A percentile compares a stretch with the other conserved stretches of the same genome.
Evolutionary conservation across 2,113 vertebrate species (phyloP).

Genomic region (Pica pica): DNA sequence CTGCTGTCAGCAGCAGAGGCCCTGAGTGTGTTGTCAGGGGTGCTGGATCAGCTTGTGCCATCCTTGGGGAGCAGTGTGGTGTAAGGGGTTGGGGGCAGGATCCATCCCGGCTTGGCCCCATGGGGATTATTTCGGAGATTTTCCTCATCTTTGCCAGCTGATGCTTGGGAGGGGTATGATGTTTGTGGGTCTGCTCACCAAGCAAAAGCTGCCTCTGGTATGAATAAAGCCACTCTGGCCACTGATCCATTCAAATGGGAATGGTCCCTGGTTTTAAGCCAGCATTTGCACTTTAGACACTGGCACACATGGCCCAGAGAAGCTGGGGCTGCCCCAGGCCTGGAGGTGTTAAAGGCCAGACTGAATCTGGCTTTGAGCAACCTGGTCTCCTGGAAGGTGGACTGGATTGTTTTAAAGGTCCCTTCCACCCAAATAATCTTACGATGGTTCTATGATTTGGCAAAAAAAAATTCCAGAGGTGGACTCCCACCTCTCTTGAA

Average conservation of each 20-base stretch:
- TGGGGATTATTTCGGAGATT: neutral
- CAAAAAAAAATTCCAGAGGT: neutral
- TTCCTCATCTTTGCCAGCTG: neutral
- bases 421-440: neutral
- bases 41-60: neutral
- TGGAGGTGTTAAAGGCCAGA: neutral
- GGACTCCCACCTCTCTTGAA: neutral
- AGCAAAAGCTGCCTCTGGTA: neutral
- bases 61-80: neutral
- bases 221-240: neutral
- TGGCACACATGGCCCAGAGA: neutral
- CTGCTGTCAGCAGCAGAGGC: neutral
- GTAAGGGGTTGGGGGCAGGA: neutral
- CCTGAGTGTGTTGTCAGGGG: fast-evolving
- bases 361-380: neutral
- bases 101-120: neutral
- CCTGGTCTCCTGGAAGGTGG: neutral
- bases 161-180: neutral
- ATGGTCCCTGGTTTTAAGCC: neutral
- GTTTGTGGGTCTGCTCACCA: neutral
- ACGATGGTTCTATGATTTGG: neutral
- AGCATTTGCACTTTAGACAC: neutral
- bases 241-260: neutral
- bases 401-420: neutral
- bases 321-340: neutral